Evolutionary conservation across 2,113 vertebrate species (phyloP).

Genomic region (Corythornis cristatus): DNA sequence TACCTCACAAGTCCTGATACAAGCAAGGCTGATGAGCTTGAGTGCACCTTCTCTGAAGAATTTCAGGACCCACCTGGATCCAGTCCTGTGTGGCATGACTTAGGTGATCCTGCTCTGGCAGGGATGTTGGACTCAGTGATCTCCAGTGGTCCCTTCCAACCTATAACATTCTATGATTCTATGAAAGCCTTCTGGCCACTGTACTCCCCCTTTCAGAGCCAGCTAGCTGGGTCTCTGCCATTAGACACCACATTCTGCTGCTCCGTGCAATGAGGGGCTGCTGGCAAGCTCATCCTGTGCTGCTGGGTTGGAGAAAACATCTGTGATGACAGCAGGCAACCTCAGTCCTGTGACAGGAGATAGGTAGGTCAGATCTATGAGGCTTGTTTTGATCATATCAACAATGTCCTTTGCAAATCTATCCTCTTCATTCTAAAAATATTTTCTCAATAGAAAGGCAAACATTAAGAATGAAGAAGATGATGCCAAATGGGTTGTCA

Average conservation of each 20-base stretch:
- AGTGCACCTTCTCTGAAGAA: background rate
- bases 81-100: no score
- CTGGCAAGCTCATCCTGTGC: background rate
- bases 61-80: no score
- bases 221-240: background rate
- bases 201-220: background rate
- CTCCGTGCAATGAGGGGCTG: background rate
- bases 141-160: no score
- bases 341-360: background rate
- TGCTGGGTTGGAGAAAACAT: background rate
- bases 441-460: slow-evolving; percentile 13
- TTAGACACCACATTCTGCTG: background rate
- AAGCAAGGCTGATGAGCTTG: background rate
- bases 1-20: background rate
- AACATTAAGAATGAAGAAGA: slow-evolving; percentile 11
- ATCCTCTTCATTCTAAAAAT: background rate
- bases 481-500: slow-evolving; percentile 38
- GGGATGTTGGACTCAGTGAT: no score
- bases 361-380: accelerated
- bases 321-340: background rate
- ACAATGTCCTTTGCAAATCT: background rate
- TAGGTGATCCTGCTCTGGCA: no score
- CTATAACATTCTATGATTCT: no score
- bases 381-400: background rate
- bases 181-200: background rate